phyloP scores from a whole-genome alignment of 2,888 invertebrate species.

The Harpagoxenus sublaevis region DNA sequence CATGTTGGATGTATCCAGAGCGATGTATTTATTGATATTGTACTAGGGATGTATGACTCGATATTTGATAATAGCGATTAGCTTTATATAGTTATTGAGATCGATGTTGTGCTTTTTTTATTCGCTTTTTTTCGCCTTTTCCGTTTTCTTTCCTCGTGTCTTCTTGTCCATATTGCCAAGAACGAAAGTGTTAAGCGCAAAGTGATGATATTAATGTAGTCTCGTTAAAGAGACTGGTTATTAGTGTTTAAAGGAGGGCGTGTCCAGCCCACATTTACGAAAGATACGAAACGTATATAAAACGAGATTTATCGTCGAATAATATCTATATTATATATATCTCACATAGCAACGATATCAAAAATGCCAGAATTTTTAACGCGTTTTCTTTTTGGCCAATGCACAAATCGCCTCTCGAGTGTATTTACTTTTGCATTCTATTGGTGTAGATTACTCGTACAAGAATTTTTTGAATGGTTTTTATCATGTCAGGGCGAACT shows the following conservation, averaged over 20 bases:
- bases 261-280: constrained; percentile 14
- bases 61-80: constrained; percentile 76
- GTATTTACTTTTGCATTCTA: constrained; percentile 37
- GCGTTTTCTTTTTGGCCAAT: not conserved
- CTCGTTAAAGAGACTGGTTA: constrained; percentile 46
- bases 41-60: constrained; percentile 74
- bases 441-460: constrained; percentile 24
- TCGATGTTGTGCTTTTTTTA: constrained; percentile 78
- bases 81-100: constrained; percentile 65
- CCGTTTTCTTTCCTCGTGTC: constrained; percentile 43
- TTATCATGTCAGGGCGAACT: constrained; percentile 50
- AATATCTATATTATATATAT: constrained; percentile 48
- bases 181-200: not conserved
- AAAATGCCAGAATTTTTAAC: constrained; percentile 47
- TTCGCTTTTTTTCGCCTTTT: constrained; percentile 55
- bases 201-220: constrained; percentile 6
- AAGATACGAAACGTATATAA: constrained; percentile 33
- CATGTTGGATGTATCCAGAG: constrained; percentile 81
- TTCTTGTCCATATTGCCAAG: constrained; percentile 37
- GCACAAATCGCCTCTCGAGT: constrained; percentile 25
- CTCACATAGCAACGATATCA: constrained; percentile 71
- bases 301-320: constrained; percentile 41
- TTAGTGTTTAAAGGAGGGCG: constrained; percentile 34
- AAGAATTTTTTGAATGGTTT: constrained; percentile 21
- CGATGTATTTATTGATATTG: constrained; percentile 82